Base-by-base conservation (phyloP, 2,113 vertebrate genomes). In the Kryptolebias marmoratus region DNA sequence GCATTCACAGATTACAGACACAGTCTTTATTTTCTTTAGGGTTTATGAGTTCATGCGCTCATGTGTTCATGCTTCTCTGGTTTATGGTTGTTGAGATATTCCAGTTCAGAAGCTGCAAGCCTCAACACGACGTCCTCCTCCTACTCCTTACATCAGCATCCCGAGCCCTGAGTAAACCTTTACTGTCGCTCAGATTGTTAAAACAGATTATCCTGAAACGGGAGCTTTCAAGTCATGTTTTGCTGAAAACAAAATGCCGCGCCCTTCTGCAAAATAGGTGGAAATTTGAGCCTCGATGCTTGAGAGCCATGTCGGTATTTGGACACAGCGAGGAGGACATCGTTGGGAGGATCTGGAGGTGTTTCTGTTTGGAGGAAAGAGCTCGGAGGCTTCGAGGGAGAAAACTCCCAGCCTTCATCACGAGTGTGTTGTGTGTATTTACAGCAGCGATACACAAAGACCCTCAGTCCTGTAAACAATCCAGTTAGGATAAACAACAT, bases 401-500 rank as follows among this genome's bases (percentile, higher is more conserved):
- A 61, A 61, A n/a, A 27, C 59, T 13, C 39, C 11, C 55, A 32
- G 13, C 32, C 14, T 45, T 12, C 11, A n/a, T 36, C 12, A 10
- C 36, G 10, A 53, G 7, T 64, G 30, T n/a, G 5, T 30, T 14
- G n/a, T 49, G 48, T 61, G n/a, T 76, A 45, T 81, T 87, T 79
- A 71, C 58, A 68, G 50, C 65, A 56, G 22, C 30, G 22, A 2
- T 79, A 79, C 4, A 73, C 85, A 81, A 60, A 79, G 13, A 57
- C 30, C 44, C 5, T 9, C 48, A 64, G 10, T 27, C 28, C 10
- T 44, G 56, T 32, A 73, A 65, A 53, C 70, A 42, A 47, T 47
- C 28, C 0, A 27, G 3, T 55, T 60, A 54, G 16, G 0, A 53
- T 59, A 10, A 64, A 47, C 47, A 81, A 27, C 22, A 13, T 32